Evolutionary conservation across 2,797 vertebrate genomes (phyloP), one percentile per base, ranked within the genome.

Genomic region (Oophaga sylvatica): DNA sequence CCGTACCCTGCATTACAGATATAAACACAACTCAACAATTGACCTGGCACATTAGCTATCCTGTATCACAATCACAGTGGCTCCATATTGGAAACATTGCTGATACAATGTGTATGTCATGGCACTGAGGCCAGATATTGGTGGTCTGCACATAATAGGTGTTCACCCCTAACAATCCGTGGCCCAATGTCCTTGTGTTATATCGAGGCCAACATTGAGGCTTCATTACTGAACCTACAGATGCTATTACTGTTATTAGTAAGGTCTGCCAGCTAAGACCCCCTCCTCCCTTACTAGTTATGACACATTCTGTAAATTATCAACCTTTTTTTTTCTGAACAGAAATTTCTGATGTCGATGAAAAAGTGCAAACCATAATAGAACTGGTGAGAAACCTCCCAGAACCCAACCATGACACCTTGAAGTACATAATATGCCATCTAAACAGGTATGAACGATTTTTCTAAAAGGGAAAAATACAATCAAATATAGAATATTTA

Each of bases 361-460:
- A 97, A 65, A 95, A 94, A 91, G 94, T 97, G 86, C 93, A 95
- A 75, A 94, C 94, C 57, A 87, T 97, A 90, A 95, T 95, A 87
- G 93, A 93, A 89, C 93, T 97, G 91, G 92, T 97, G 87, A 92
- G 93, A 29, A 95, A 90, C 84, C 94, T 98, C 93, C 96, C 97
- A 15, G 94, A 94, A 6, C 90, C 95, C 1, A 97, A 97, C 94
- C 94, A 92, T 0, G 92, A 97, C 92, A 97, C 97, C 1, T 93
- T 97, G 91, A 92, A 88, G 90, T 96, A 96, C 92, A 95, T 97
- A 85, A 94, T 96, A 89, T 93, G 90, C n/a, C 97, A 98, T 89
- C 95, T 98, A 82, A 95, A 91, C 94, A 96, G 96, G 97, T 97
- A 91, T 92, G 92, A 68, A 2, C 11, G 41, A 22, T 71, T 71